Evolutionary conservation across 53 echinoderm and acorn worm species (phyloP).

Genomic region (Echinarachnius parma): DNA sequence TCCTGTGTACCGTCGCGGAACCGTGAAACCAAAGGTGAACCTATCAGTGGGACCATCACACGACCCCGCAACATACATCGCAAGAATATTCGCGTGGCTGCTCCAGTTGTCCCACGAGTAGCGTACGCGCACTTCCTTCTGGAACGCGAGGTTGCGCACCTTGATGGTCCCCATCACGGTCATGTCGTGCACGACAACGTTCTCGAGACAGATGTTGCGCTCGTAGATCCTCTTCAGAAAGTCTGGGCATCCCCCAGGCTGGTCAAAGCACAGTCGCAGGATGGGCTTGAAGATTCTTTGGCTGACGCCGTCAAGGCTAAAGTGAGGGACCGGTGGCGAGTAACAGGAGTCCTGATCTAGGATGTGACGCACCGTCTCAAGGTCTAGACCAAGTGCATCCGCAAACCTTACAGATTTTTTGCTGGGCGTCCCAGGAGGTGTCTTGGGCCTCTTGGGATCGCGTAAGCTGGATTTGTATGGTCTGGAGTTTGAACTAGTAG

Average conservation of each 20-base stretch:
- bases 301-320: background rate
- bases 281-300: conserved; percentile 12
- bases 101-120: conserved; percentile 68
- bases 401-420: conserved; percentile 78
- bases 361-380: conserved; percentile 68
- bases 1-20: conserved; percentile 48
- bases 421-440: conserved; percentile 64
- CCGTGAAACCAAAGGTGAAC: conserved; percentile 71
- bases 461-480: conserved; percentile 20
- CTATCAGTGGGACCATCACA: conserved; percentile 80
- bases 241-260: conserved; percentile 72
- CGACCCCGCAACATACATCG: conserved; percentile 68
- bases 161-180: conserved; percentile 78
- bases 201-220: conserved; percentile 71
- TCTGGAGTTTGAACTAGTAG: background rate
- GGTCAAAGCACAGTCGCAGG: conserved; percentile 57
- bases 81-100: conserved; percentile 67
- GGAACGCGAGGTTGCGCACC: conserved; percentile 57
- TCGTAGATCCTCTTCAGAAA: conserved; percentile 59
- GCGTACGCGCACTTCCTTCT: conserved; percentile 69
- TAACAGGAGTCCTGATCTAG: conserved; percentile 65
- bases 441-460: conserved; percentile 38
- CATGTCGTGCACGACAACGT: conserved; percentile 66
- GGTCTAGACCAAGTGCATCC: conserved; percentile 78
- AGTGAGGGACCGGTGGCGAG: conserved; percentile 41